Percentiles rank a stretch among this genome's conserved stretches.
These are phyloP conservation scores for Cephalopholis sonnerati DNA, from an alignment of 2,113 vertebrate genomes.

Conservation along the genomic window DNA sequence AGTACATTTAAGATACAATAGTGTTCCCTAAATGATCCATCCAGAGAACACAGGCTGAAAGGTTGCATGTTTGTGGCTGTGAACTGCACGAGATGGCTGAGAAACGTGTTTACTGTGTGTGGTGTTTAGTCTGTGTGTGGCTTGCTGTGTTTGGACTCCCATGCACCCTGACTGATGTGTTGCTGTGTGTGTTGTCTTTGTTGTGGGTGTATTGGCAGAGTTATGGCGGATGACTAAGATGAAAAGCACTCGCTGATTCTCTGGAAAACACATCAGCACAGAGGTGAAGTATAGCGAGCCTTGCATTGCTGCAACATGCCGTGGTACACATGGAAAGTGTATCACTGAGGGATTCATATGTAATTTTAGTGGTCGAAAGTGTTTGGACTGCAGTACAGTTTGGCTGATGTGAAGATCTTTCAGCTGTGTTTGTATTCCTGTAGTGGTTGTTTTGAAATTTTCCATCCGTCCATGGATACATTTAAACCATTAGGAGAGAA, in stretches of 20 bases:
- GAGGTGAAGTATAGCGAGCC: slow-evolving; percentile 4
- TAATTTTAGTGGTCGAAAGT: background rate
- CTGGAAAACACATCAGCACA: slow-evolving; percentile 37
- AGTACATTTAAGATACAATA: background rate
- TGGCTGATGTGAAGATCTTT: background rate
- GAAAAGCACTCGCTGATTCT: slow-evolving; percentile 33
- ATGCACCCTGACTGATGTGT: slow-evolving; percentile 31
- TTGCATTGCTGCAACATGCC: background rate
- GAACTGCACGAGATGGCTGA: slow-evolving; percentile 1
- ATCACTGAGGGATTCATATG: background rate
- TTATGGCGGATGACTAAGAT: slow-evolving; percentile 41
- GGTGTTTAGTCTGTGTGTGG: slow-evolving; percentile 58
- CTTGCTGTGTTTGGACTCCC: slow-evolving; percentile 37
- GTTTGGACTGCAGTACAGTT: slow-evolving; percentile 5
- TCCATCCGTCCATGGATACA: background rate
- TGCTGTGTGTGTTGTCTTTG: slow-evolving; percentile 28
- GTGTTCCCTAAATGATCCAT: background rate
- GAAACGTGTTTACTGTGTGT: slow-evolving; percentile 13
- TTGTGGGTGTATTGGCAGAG: slow-evolving; percentile 45
- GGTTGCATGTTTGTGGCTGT: background rate
- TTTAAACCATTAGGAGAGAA: background rate
- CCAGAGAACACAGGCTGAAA: background rate
- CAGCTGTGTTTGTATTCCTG: slow-evolving; percentile 3
- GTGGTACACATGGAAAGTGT: slow-evolving; percentile 3
- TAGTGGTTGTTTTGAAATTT: slow-evolving; percentile 9